Conservation (phyloP, 2,113 vertebrate genomes). For the Rallus limicola region DNA sequence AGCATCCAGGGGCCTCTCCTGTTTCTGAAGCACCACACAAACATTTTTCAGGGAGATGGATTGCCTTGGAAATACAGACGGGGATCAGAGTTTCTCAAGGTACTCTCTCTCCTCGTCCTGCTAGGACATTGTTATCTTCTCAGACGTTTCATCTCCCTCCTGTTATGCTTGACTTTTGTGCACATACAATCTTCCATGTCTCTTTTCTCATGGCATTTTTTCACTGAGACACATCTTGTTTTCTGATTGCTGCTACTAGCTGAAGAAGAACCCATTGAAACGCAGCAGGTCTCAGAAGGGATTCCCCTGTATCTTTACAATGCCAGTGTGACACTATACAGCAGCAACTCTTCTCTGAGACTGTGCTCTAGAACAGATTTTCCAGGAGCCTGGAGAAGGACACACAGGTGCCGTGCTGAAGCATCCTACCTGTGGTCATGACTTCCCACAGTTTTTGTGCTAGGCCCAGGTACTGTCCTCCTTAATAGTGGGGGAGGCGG, state of each 20-base stretch:
- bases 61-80: not conserved
- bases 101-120: not conserved
- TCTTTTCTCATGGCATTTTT: not conserved
- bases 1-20: not conserved
- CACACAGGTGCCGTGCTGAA: fast-evolving
- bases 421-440: not conserved
- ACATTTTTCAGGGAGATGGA: not conserved
- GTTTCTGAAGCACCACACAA: not conserved
- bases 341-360: not conserved
- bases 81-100: not conserved
- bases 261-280: not conserved
- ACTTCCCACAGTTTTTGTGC: not conserved
- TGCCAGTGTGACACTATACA: not conserved
- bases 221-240: not conserved
- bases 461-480: not conserved
- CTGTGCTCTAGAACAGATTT: not conserved
- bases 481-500: not conserved
- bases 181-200: not conserved
- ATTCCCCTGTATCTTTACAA: not conserved
- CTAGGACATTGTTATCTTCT: not conserved
- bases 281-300: not conserved
- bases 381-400: not conserved
- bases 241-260: not conserved
- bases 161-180: not conserved
- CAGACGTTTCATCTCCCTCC: not conserved